A percentile compares a stretch with the other conserved stretches of the same genome.
These are phyloP conservation scores for Halocaridina rubra DNA, from an alignment of 2,888 invertebrate genomes.

Conservation along the genomic window DNA sequence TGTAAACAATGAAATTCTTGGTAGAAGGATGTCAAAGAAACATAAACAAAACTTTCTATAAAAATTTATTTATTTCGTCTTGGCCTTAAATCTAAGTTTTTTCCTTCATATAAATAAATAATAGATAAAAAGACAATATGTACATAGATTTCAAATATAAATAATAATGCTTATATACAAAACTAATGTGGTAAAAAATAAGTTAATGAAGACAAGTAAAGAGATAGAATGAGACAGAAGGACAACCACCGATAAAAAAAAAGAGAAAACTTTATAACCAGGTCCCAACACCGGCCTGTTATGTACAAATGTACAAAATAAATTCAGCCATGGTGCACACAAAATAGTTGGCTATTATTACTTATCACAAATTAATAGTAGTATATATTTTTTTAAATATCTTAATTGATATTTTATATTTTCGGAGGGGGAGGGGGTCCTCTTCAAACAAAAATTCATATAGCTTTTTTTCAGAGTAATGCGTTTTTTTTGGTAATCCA, in stretches of 20 bases:
- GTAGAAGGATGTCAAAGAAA: neutral
- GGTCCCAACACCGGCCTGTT: conserved; percentile 33
- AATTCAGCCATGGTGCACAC: neutral
- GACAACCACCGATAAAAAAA: neutral
- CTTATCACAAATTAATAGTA: too few species aligned
- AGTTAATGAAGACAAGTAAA: conserved; percentile 3
- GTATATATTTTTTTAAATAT: too few species aligned
- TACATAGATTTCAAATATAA: conserved; percentile 51
- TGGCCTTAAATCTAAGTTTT: conserved; percentile 31
- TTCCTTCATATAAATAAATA: conserved; percentile 46
- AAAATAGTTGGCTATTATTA: too few species aligned
- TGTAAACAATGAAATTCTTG: too few species aligned
- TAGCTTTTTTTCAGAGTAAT: too few species aligned
- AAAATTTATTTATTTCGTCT: conserved; percentile 9
- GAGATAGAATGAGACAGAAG: neutral
- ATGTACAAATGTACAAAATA: neutral
- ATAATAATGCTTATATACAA: conserved; percentile 49
- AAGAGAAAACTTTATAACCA: conserved; percentile 14
- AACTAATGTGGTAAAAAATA: conserved; percentile 39
- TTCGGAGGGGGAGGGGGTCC: neutral
- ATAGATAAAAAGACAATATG: conserved; percentile 35
- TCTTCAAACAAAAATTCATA: too few species aligned
- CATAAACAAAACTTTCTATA: conserved; percentile 66
- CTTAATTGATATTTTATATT: too few species aligned
- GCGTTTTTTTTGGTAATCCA: too few species aligned